Conservation (phyloP, 2,888 invertebrate genomes). For the Ichneumoninae sp. region DNA sequence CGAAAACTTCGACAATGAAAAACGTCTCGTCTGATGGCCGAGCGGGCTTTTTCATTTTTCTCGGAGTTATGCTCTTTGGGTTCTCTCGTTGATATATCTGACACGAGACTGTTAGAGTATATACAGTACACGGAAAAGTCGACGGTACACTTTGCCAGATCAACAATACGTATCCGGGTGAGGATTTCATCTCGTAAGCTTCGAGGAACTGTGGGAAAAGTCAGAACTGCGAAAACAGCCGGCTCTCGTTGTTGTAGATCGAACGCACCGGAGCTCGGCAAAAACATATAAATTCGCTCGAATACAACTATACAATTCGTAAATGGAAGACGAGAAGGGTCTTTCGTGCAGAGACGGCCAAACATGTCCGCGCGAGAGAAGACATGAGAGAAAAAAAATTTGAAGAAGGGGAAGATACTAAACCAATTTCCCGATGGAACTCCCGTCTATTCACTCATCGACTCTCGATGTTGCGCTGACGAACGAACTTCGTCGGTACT, state of each 20-base stretch:
- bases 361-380: slow-evolving; percentile 4
- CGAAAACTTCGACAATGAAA: slow-evolving; percentile 59
- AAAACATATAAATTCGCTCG: slow-evolving; percentile 32
- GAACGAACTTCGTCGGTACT: slow-evolving; percentile 15
- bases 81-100: slow-evolving; percentile 41
- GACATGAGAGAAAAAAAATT: not conserved
- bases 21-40: slow-evolving; percentile 30
- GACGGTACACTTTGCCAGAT: slow-evolving; percentile 54
- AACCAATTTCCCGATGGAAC: slow-evolving; percentile 52
- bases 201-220: slow-evolving; percentile 43
- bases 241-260: slow-evolving; percentile 6
- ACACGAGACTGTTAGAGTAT: not conserved
- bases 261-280: not conserved
- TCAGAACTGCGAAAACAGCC: slow-evolving; percentile 12
- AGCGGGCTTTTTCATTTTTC: slow-evolving; percentile 55
- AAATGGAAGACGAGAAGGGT: slow-evolving; percentile 23
- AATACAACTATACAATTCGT: not conserved
- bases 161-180: slow-evolving; percentile 50
- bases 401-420: not conserved
- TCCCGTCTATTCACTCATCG: slow-evolving; percentile 54
- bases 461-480: slow-evolving; percentile 29
- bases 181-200: slow-evolving; percentile 17
- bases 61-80: slow-evolving; percentile 39
- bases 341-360: not conserved
- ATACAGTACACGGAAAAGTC: slow-evolving; percentile 29